A percentile compares a stretch with the other conserved stretches of the same genome.
Evolutionary conservation across 2,797 vertebrate species (phyloP).

Genomic region (Alca torda): DNA sequence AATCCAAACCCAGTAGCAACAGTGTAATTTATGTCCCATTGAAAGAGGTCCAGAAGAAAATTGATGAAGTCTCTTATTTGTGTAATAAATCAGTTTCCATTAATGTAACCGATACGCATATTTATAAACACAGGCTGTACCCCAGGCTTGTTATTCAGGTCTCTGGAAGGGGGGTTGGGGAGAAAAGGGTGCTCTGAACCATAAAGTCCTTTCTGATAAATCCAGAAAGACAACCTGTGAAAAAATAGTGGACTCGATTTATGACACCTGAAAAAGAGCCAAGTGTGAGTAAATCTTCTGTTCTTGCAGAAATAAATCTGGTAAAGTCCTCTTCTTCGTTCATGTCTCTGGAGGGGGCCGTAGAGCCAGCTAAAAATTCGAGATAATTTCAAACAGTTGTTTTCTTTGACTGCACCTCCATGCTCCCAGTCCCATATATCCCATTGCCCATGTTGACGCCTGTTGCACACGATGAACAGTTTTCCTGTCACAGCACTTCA

Average conservation of each 20-base stretch:
- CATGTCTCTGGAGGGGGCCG: not conserved
- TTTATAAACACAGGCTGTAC: conserved; percentile 71
- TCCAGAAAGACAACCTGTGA: conserved; percentile 69
- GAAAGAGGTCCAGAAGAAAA: conserved; percentile 74
- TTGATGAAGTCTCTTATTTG: conserved; percentile 76
- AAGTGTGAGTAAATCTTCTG: conserved; percentile 73
- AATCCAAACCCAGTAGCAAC: conserved; percentile 71
- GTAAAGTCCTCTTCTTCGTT: not conserved
- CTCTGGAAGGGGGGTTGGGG: conserved; percentile 5
- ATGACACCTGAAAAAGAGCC: conserved; percentile 74
- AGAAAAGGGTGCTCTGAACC: conserved; percentile 56
- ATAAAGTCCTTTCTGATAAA: conserved; percentile 71
- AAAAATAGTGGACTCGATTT: conserved; percentile 72
- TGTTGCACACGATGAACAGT: not conserved
- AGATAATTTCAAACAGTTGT: not conserved
- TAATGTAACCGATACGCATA: conserved; percentile 73
- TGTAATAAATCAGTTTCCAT: conserved; percentile 76
- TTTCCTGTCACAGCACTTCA: not conserved
- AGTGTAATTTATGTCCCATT: conserved; percentile 73
- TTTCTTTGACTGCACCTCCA: not conserved
- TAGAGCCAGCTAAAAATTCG: not conserved
- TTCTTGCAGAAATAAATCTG: conserved; percentile 69
- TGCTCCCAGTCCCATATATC: not conserved
- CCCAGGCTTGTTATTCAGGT: conserved; percentile 64
- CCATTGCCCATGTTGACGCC: fast-evolving